Evolutionary conservation across 1,140 invertebrate species (phyloP).

Genomic region (Drosophila nannoptera): DNA sequence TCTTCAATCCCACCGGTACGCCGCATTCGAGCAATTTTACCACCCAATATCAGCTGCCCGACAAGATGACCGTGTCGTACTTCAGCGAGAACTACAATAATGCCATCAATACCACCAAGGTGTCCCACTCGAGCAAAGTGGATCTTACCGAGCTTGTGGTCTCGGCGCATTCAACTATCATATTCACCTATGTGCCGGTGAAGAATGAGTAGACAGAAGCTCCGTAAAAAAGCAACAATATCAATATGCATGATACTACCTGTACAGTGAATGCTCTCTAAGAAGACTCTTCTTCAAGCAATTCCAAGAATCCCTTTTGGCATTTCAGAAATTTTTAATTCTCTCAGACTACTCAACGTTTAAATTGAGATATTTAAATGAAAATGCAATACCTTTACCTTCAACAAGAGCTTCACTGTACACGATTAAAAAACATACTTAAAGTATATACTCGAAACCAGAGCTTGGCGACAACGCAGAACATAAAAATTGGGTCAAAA

Average conservation of each 20-base stretch:
- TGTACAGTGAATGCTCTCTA: slow-evolving; percentile 3
- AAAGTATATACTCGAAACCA: neutral
- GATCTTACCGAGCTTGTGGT: slow-evolving; percentile 69
- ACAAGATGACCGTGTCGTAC: slow-evolving; percentile 81
- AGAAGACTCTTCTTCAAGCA: neutral
- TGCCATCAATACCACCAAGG: slow-evolving; percentile 62
- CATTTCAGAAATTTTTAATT: too few species aligned
- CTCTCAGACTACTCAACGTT: too few species aligned
- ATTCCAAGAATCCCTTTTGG: neutral
- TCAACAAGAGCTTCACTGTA: neutral
- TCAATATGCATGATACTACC: neutral
- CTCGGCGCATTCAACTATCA: slow-evolving; percentile 79
- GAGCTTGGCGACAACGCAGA: neutral
- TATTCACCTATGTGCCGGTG: slow-evolving; percentile 80
- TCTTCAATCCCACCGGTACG: slow-evolving; percentile 82
- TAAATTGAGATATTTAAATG: too few species aligned
- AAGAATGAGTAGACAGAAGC: slow-evolving; percentile 50
- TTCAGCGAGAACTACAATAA: slow-evolving; percentile 81
- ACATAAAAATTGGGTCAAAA: neutral
- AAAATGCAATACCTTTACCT: neutral
- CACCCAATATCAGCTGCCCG: slow-evolving; percentile 78
- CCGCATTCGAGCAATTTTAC: slow-evolving; percentile 80
- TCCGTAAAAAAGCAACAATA: slow-evolving; percentile 1
- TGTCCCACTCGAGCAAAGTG: slow-evolving; percentile 63
- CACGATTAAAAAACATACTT: neutral